phyloP scores from a whole-genome alignment of 1,140 invertebrate genomes.

The Bombus sibiricus region DNA sequence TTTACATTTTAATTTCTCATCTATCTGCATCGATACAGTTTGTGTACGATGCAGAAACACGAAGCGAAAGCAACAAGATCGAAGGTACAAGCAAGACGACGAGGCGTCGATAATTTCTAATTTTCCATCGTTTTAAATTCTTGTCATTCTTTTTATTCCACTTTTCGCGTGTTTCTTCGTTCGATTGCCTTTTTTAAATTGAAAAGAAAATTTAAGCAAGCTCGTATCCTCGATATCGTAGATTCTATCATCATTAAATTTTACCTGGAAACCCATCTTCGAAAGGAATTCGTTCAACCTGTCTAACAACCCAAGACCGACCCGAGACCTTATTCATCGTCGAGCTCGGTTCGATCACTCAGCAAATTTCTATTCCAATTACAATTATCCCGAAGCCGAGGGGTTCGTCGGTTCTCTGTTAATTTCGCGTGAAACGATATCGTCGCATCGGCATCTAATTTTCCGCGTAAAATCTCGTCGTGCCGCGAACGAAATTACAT shows the following conservation, averaged over 20 bases:
- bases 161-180: not conserved
- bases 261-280: not conserved
- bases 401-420: not conserved
- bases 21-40: not conserved
- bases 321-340: not conserved
- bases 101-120: not conserved
- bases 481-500: constrained; percentile 32
- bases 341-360: not conserved
- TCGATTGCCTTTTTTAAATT: not conserved
- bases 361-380: constrained; percentile 12
- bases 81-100: not conserved
- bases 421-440: not conserved
- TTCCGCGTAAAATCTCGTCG: constrained; percentile 9
- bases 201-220: not conserved
- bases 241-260: not conserved
- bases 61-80: not conserved
- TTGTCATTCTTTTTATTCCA: not conserved
- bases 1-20: not conserved
- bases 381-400: not conserved
- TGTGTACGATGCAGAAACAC: not conserved
- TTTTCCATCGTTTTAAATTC: not conserved
- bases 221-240: not conserved
- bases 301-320: not conserved
- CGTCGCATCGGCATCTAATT: constrained; percentile 22
- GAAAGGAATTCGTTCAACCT: not conserved